Evolutionary conservation across 1,140 invertebrate species (phyloP), one percentile per base, ranked within the genome.

Genomic region (Nephotettix cincticeps): DNA sequence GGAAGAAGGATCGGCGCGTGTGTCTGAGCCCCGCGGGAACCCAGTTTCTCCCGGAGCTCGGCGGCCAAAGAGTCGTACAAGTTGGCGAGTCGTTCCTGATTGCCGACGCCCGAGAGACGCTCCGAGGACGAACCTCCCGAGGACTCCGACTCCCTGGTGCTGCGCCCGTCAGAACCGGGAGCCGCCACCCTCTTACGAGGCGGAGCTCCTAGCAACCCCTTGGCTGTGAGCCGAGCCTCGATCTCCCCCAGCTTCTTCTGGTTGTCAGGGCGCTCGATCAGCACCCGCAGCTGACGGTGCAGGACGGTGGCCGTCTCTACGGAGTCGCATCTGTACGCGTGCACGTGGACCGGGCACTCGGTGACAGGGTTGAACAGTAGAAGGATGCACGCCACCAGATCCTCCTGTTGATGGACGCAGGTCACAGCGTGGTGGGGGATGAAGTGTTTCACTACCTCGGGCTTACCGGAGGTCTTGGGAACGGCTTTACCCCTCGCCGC

Each of bases 291-390:
- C 78, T 97, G 95, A 1, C 88, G 85, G 70, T 89, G 89, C 68
- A 98, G 86, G 71, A 95, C 87, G 68, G 90, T 86, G 0, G 97
- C 96, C 4, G 96, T 99, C 77, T 96, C 91, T 21, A 95, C 89
- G 14, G 94, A 95, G 80, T 98, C 96, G 81, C 96, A 99, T 81
- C 92, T 88, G 83, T 98, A 98, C 30, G 94, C 95, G 79, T 98
- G 96, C 0, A 98, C 94, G 79, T 98, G 96, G 2, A 96, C 87
- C 1, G 90, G 90, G 80, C 88, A 89, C 75, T 94, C 91, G 0
- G 95, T 98, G 29, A 94, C 88, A 0, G 96, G 95, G 83, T 97
- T 97, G 77, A 94, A 95, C 9, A 97, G 86, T 29, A 97, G 83
- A 58, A 97, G 83, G 40, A 96, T 93, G 71, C 92, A 93, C 13